Evolutionary conservation across 2,113 vertebrate species (phyloP).

Genomic region (Lophotis ruficrista): DNA sequence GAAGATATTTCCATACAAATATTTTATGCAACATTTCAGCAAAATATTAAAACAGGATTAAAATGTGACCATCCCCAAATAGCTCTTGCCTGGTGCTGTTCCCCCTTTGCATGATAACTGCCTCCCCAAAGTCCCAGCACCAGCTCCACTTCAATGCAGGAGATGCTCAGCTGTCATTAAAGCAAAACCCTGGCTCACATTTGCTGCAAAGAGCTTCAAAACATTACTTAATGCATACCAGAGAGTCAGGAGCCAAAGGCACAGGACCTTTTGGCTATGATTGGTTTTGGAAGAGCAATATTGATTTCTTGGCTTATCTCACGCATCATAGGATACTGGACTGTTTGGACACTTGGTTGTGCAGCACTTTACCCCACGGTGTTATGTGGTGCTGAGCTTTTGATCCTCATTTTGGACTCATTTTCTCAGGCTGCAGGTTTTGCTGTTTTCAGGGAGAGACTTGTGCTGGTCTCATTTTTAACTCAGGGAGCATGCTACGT

Average conservation of each 20-base stretch:
- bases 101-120: fast-evolving
- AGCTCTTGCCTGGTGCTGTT: neutral
- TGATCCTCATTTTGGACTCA: neutral
- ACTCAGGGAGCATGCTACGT: neutral
- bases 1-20: neutral
- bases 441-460: neutral
- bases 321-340: fast-evolving
- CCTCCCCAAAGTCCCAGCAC: neutral
- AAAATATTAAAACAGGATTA: neutral
- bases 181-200: neutral
- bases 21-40: neutral
- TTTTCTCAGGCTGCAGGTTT: neutral
- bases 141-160: neutral
- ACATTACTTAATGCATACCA: neutral
- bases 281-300: neutral
- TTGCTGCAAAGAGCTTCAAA: neutral
- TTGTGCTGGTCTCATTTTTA: fast-evolving
- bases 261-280: neutral
- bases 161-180: neutral
- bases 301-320: neutral
- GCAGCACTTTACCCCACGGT: neutral
- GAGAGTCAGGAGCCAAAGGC: neutral
- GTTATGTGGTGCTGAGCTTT: neutral
- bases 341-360: neutral
- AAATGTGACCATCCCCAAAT: neutral